Base-by-base conservation (phyloP, 2,888 invertebrate genomes). In the Bombylius major region DNA sequence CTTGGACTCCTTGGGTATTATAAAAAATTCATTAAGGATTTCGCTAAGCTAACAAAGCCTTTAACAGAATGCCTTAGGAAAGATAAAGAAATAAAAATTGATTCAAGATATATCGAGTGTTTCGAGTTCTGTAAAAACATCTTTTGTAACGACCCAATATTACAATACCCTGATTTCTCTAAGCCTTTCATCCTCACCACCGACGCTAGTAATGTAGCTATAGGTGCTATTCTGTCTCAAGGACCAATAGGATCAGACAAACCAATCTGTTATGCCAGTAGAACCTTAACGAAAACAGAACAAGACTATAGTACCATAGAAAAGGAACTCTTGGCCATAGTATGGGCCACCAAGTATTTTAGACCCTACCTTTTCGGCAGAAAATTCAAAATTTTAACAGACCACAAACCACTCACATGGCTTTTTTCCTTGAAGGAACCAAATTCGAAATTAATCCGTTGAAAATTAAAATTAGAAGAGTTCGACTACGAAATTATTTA, bases 351-450 rank as follows among this genome's bases (percentile, higher is more conserved):
- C 2, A 60, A 62, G 54, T 60, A 66, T 55, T 66, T 65, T 51
- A 47, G 64, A 42, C 65, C 64, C 1, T 67, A 67, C 56, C 23
- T 68, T 11, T 65, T 61, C 54, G 67, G 66, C 4, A 54, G 58
- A 50, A 60, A 55, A 44, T 66, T 67, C 51, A 62, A 54, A 45
- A 58, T 67, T 7, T 56, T 65, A 4, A 67, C 65, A 0, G 68
- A 68, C 54, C 66, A 67, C 58, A 61, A 62, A 51, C 64, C 65
- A 1, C 56, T 67, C n/a, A 46, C 39, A 12, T 47, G 49, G 49
- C 11, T 49, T 11, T 42, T 48, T 6, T 45, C 39, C 14, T 23
- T 54, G 5, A 54, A 54, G 50, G 52, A 58, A 4, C 55, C 50
- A 7, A 47, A 52, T 12, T 39, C 54, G 1, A 55, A 53, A 46